Conservation (phyloP, 2,888 invertebrate species). For the Caenorhabditis afra region DNA sequence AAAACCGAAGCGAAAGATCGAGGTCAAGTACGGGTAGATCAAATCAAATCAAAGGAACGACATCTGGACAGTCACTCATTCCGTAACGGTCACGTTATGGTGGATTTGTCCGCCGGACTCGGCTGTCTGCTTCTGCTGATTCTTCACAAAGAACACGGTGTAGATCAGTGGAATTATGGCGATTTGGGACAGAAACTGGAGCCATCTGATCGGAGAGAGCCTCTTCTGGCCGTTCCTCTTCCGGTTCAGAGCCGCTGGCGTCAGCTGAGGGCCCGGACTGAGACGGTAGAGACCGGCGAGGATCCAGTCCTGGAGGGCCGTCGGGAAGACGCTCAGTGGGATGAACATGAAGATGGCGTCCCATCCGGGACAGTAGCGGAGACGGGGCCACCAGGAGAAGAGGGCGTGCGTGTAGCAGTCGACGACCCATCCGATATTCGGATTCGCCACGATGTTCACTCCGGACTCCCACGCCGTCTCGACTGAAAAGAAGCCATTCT, state of each 20-base stretch:
- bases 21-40: conserved; percentile 43
- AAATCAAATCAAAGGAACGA: too few species aligned
- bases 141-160: conserved; percentile 45
- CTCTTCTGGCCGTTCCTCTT: conserved; percentile 13
- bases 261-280: conserved; percentile 69
- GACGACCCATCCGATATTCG: conserved; percentile 74
- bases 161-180: conserved; percentile 44
- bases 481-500: conserved; percentile 55
- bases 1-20: conserved; percentile 38
- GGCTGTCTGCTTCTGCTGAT: conserved; percentile 13
- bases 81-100: conserved; percentile 43
- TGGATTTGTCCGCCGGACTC: not conserved
- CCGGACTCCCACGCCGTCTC: conserved; percentile 70
- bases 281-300: conserved; percentile 63
- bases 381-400: conserved; percentile 69
- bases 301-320: conserved; percentile 66
- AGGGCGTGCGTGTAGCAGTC: conserved; percentile 75
- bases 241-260: conserved; percentile 46
- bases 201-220: conserved; percentile 11
- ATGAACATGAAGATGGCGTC: conserved; percentile 76
- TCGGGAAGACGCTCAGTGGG: conserved; percentile 71
- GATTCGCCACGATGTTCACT: conserved; percentile 71
- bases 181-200: conserved; percentile 37
- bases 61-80: too few species aligned
- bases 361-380: conserved; percentile 72